Evolutionary conservation across 2,113 vertebrate species (phyloP).

Genomic region (Amia ocellicauda): DNA sequence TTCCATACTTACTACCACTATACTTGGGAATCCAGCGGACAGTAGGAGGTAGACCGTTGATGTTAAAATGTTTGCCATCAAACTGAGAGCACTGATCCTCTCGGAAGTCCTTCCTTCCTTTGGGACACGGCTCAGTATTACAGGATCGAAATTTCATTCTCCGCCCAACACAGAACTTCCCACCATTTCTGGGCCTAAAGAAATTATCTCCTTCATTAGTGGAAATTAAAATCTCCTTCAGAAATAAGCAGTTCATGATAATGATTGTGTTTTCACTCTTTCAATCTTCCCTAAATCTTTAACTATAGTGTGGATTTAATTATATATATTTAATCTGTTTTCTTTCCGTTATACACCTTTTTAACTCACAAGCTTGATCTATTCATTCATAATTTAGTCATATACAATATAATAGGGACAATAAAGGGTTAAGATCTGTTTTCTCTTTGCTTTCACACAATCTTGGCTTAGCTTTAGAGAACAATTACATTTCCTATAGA

Average conservation of each 20-base stretch:
- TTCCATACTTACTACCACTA: conserved; percentile 84
- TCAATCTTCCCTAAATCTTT: too few species aligned
- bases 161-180: conserved; percentile 90
- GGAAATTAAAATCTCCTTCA: not conserved
- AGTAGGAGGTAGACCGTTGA: conserved; percentile 84
- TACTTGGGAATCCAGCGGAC: conserved; percentile 96
- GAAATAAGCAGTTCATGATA: not conserved
- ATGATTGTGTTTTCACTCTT: not conserved
- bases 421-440: not conserved
- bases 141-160: conserved; percentile 97
- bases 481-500: too few species aligned
- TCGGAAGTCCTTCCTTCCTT: conserved; percentile 82
- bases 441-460: not conserved
- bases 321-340: too few species aligned
- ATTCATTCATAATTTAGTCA: too few species aligned
- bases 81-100: conserved; percentile 92
- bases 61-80: conserved; percentile 93
- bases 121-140: conserved; percentile 89
- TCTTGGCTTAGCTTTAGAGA: too few species aligned
- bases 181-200: conserved; percentile 85
- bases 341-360: too few species aligned
- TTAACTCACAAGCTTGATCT: too few species aligned
- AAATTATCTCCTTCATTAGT: too few species aligned
- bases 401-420: too few species aligned
- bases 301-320: too few species aligned